Evolutionary conservation across 1,140 invertebrate species (phyloP).

Genomic region (Aphis craccivora): DNA sequence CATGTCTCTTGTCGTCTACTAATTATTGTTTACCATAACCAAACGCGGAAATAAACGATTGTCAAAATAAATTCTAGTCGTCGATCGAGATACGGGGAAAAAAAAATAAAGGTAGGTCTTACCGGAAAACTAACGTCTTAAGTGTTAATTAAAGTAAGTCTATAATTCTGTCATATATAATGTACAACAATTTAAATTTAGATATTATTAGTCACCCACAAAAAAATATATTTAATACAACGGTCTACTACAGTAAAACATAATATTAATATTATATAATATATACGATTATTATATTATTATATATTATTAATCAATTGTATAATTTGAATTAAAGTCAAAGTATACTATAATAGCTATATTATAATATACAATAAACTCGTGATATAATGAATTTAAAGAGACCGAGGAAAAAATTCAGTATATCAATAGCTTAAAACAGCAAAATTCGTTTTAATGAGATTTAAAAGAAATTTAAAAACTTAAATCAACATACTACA

Average conservation of each 20-base stretch:
- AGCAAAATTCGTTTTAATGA: neutral
- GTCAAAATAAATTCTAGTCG: neutral
- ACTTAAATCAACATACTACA: no score
- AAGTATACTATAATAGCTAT: no score
- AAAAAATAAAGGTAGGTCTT: neutral
- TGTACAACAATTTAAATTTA: neutral
- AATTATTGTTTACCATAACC: neutral
- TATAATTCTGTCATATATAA: neutral
- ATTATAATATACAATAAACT: no score
- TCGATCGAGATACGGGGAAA: neutral
- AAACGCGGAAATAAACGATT: neutral
- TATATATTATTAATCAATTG: no score
- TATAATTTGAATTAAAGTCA: no score
- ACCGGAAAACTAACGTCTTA: neutral
- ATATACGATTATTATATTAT: no score
- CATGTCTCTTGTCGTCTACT: neutral
- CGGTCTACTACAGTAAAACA: neutral
- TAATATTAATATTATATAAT: neutral
- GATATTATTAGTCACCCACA: neutral
- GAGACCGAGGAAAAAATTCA: neutral
- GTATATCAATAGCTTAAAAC: neutral
- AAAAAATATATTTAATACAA: neutral
- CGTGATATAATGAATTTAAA: no score
- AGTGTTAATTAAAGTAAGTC: neutral
- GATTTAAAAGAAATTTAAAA: neutral